Evolutionary conservation across 2,888 invertebrate species (phyloP), one percentile per base, ranked within the genome.

Genomic region (Epistrophella euchroma): DNA sequence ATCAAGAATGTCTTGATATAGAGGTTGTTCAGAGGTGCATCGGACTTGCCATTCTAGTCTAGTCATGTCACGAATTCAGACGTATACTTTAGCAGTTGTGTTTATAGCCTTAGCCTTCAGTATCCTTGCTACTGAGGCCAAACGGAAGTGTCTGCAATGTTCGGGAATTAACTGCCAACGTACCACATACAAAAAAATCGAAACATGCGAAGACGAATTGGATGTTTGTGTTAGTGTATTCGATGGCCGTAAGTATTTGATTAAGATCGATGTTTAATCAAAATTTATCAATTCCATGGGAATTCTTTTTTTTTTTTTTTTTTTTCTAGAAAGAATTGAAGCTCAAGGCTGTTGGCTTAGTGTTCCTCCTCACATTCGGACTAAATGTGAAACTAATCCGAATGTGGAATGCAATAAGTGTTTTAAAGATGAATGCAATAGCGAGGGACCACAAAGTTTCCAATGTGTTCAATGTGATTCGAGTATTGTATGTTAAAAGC

Each of bases 181-280:
- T 11, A 88, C 71, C 11, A 88, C 73, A 10, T 90, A 88, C 19
- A 84, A 76, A 58, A 84, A 77, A 6, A 86, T 87, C 5, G 89
- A 88, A 60, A 74, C 88, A 0, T 91, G 91, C 45, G 37, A 85
- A 3, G 89, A 90, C 77, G 82, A 87, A 22, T 52, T 91, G 66
- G 91, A 91, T 81, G 81, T 88, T 10, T 91, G 91, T 79, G 89
- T 89, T 0, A 91, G 89, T 62, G 88, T 91, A 4, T 91, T 90
- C 22, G 70, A 89, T 4, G 88, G 64, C 0, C 89, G 88, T 88
- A 75, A 86, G 83, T 86, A 50, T 9, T 35, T 2, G 2, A 47
- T 19, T 47, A 11, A 47, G 6, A 32, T 47, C 4, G 47, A 11
- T 11, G 4, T 47, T 19, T 19, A 19, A 17, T 45, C 6, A 5